phyloP scores from a whole-genome alignment of 1,140 invertebrate species.

The Papilio polyxenes region DNA sequence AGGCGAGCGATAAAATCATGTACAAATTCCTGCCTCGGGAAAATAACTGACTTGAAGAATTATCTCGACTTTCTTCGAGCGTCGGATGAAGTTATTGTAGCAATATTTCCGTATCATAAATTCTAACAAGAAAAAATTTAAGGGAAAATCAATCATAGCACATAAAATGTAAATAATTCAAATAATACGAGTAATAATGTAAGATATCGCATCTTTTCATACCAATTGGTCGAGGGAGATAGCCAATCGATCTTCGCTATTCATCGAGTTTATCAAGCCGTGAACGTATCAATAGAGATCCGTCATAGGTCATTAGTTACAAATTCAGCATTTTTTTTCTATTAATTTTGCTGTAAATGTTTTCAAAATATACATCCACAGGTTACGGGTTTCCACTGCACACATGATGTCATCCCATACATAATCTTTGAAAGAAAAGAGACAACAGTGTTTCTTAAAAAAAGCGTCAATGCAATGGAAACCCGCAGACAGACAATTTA shows the following conservation, averaged over 20 bases:
- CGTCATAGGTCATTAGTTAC: background rate
- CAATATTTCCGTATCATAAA: conserved; percentile 19
- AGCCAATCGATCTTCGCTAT: background rate
- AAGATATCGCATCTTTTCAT: background rate
- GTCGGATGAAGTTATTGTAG: conserved; percentile 35
- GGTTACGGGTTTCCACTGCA: too few relatives aligned
- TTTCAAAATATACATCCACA: background rate
- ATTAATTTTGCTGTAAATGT: background rate
- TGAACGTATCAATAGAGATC: background rate
- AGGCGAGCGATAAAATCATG: conserved; percentile 32
- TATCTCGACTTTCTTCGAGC: conserved; percentile 19
- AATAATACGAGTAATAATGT: background rate
- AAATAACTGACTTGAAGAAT: conserved; percentile 32
- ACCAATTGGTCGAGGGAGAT: conserved; percentile 5
- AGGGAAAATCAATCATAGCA: background rate
- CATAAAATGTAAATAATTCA: conserved; percentile 4
- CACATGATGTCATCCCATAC: too few relatives aligned
- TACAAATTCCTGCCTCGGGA: conserved; percentile 24
- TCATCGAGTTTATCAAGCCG: conserved; percentile 20
- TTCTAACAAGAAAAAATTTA: conserved; percentile 3
- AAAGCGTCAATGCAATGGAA: too few relatives aligned
- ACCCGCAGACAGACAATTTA: too few relatives aligned
- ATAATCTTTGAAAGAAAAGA: too few relatives aligned
- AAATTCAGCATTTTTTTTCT: background rate
- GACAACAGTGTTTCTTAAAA: too few relatives aligned